phyloP scores from a whole-genome alignment of 2,113 vertebrate genomes.

The Uria lomvia region DNA sequence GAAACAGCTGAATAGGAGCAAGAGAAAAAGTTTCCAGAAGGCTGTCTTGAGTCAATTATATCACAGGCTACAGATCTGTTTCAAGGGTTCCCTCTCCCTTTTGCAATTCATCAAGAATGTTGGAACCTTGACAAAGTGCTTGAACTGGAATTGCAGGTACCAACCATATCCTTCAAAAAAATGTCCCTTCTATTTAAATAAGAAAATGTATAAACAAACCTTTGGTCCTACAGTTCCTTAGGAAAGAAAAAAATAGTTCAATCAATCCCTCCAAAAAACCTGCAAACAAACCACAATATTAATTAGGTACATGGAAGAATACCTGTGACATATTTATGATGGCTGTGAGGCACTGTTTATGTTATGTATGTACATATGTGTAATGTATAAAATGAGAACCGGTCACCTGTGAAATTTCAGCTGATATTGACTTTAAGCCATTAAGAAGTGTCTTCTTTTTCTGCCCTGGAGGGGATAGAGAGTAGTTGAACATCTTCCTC shows the following conservation, averaged over 20 bases:
- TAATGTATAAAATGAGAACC: background rate
- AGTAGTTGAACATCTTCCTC: background rate
- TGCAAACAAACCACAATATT: background rate
- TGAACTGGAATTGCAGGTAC: constrained; percentile 24
- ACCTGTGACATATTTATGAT: accelerated
- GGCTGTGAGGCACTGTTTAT: background rate
- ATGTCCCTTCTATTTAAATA: background rate
- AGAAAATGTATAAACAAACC: background rate
- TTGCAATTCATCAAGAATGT: background rate
- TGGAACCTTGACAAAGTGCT: background rate
- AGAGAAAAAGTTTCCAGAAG: background rate
- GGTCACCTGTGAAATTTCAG: background rate
- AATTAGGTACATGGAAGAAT: background rate
- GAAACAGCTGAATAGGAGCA: background rate
- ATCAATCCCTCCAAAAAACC: accelerated
- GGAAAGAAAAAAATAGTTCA: background rate
- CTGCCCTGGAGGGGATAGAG: background rate
- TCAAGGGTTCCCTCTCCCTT: background rate
- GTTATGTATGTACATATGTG: background rate
- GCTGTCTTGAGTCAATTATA: background rate
- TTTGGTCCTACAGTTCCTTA: background rate
- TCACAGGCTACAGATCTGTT: background rate
- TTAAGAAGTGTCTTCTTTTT: background rate
- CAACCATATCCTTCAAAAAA: background rate
- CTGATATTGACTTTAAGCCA: background rate